Percentiles rank a stretch among this genome's conserved stretches.
These are phyloP conservation scores for Gari tellinella DNA, from an alignment of 2,888 invertebrate genomes.

Conservation along the genomic window DNA sequence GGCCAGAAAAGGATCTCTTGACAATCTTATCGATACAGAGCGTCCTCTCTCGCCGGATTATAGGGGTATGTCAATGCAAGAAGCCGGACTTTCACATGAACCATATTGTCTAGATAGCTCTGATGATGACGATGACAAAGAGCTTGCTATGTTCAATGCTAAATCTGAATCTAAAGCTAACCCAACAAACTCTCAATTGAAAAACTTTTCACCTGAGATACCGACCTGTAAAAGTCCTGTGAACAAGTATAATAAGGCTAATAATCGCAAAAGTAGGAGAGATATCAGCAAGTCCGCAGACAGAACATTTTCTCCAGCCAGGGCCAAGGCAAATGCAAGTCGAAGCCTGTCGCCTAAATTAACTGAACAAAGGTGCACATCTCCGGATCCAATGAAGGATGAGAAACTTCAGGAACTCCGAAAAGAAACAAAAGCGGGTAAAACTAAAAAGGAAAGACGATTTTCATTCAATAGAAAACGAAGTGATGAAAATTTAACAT, in stretches of 20 bases:
- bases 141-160: slow-evolving; percentile 25
- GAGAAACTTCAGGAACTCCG: slow-evolving; percentile 51
- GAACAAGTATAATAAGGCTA: slow-evolving; percentile 5
- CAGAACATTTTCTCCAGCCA: slow-evolving; percentile 6
- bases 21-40: slow-evolving; percentile 45
- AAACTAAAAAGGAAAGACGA: slow-evolving; percentile 51
- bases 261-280: slow-evolving; percentile 41
- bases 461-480: slow-evolving; percentile 52
- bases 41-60: slow-evolving; percentile 37
- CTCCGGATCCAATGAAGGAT: slow-evolving; percentile 61
- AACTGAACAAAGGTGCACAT: slow-evolving; percentile 31
- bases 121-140: slow-evolving; percentile 25
- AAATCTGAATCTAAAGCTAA: slow-evolving; percentile 12
- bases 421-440: slow-evolving; percentile 40
- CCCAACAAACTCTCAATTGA: background rate
- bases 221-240: slow-evolving; percentile 18
- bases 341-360: slow-evolving; percentile 32
- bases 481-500: slow-evolving; percentile 31
- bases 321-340: background rate
- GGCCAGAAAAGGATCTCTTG: slow-evolving; percentile 36
- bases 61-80: background rate
- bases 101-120: slow-evolving; percentile 8
- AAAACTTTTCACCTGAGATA: background rate
- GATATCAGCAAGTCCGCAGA: slow-evolving; percentile 36
- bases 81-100: background rate